Percentiles rank a stretch among this genome's conserved stretches.
These are phyloP conservation scores for Penaeus indicus DNA, from an alignment of 1,140 invertebrate genomes.

Conservation along the genomic window DNA sequence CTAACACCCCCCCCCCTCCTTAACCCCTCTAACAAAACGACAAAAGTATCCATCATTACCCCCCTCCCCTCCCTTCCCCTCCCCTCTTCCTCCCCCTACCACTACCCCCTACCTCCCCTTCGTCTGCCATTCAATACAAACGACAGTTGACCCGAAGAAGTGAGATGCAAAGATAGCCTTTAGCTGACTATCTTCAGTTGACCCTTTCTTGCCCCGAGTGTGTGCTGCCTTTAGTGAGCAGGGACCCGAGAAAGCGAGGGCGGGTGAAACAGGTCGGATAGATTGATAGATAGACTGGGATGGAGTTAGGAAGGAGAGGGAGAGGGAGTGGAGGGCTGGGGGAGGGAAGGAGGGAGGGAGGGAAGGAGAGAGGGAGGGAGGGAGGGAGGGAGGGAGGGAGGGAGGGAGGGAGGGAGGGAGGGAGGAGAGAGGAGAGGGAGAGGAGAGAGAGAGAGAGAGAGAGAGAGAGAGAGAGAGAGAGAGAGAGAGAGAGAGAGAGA, in stretches of 20 bases:
- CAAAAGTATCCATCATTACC: too few species aligned
- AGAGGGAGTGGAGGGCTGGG: background rate
- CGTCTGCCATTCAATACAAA: too few species aligned
- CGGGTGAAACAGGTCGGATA: background rate
- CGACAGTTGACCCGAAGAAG: too few species aligned
- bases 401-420: background rate
- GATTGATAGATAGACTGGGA: background rate
- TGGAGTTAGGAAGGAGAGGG: background rate
- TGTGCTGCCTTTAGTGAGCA: background rate
- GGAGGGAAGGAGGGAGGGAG: background rate
- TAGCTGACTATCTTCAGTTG: too few species aligned
- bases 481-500: background rate
- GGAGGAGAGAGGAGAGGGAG: background rate
- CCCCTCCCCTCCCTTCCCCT: too few species aligned
- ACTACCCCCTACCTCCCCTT: background rate
- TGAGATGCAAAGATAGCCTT: too few species aligned
- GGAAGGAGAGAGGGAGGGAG: constrained; percentile 6
- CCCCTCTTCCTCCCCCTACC: background rate
- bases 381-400: constrained; percentile 21
- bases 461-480: background rate
- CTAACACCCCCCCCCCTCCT: too few species aligned
- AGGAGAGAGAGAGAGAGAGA: background rate
- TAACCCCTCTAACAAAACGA: too few species aligned
- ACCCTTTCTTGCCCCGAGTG: background rate
- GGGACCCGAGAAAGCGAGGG: background rate